Conservation (phyloP, 2,888 invertebrate species). For the Branchinecta sandiegonensis region DNA sequence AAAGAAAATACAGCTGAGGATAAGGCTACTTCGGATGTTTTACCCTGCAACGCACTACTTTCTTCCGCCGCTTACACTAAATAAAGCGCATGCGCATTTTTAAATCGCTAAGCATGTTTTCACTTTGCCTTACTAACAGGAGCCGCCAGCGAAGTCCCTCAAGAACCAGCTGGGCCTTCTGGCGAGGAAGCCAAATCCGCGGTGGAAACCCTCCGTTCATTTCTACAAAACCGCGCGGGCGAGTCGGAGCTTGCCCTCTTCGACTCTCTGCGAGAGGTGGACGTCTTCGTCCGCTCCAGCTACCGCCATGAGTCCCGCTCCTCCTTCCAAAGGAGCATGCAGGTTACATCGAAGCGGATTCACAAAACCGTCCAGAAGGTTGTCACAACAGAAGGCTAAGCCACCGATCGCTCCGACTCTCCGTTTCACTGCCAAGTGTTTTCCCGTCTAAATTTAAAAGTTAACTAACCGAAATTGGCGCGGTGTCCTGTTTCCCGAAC, state of each 20-base stretch:
- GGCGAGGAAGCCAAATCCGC: neutral
- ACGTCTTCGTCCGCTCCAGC: constrained; percentile 8
- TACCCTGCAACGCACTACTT: no score
- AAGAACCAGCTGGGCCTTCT: constrained; percentile 4
- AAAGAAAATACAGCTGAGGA: no score
- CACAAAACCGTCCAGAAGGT: constrained; percentile 9
- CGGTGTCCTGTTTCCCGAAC: neutral
- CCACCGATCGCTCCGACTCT: neutral
- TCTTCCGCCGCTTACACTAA: no score
- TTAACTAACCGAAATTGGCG: constrained; percentile 5
- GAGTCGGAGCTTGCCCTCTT: neutral
- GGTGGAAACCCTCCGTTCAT: neutral
- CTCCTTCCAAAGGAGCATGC: constrained; percentile 9
- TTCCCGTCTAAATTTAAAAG: neutral
- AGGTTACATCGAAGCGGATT: constrained; percentile 3
- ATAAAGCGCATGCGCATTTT: no score
- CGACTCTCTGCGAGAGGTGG: neutral
- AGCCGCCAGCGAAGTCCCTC: neutral
- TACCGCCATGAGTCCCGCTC: constrained; percentile 6
- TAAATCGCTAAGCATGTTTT: neutral
- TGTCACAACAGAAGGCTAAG: constrained; percentile 3
- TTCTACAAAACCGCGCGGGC: constrained; percentile 1
- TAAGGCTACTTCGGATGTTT: no score
- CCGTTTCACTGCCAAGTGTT: neutral
- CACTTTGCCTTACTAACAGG: constrained; percentile 14